Conservation (phyloP, 2,113 vertebrate species). For the Epinephelus lanceolatus region DNA sequence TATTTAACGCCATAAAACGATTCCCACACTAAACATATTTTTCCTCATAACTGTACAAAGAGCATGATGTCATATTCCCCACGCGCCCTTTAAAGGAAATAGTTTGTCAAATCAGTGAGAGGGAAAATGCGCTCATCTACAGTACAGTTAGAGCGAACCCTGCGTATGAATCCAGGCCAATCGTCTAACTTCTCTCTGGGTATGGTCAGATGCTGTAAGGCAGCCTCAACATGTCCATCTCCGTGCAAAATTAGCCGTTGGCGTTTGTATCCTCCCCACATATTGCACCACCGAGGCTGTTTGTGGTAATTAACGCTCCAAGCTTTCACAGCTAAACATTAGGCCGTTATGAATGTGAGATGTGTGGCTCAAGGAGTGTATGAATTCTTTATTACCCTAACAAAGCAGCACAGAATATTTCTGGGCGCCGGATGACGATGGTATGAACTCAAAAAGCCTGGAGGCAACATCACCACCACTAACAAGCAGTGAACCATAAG, state of each 20-base stretch:
- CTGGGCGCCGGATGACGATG: constrained; percentile 29
- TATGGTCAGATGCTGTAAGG: constrained; percentile 5
- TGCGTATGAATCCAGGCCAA: constrained; percentile 27
- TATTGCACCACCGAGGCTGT: constrained; percentile 34
- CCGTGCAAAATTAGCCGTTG: constrained; percentile 27
- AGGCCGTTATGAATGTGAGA: constrained; percentile 36
- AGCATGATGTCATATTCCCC: constrained; percentile 72
- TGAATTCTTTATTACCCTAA: constrained; percentile 48
- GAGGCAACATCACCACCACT: constrained; percentile 36
- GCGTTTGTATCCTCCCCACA: constrained; percentile 33
- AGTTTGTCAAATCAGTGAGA: constrained; percentile 41
- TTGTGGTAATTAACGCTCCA: constrained; percentile 46
- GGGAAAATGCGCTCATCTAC: constrained; percentile 43
- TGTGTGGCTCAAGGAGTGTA: constrained; percentile 28
- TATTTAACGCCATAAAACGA: constrained; percentile 62
- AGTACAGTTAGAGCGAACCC: constrained; percentile 17
- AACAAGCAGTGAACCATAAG: constrained; percentile 45
- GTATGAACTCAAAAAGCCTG: constrained; percentile 33
- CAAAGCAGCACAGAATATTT: constrained; percentile 31
- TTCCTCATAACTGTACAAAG: constrained; percentile 63
- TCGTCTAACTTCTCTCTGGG: constrained; percentile 12
- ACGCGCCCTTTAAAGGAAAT: constrained; percentile 61
- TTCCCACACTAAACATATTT: constrained; percentile 65
- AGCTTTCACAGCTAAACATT: constrained; percentile 43
- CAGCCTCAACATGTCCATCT: constrained; percentile 1